Evolutionary conservation across 2,888 invertebrate genomes (phyloP), one percentile per base, ranked within the genome.

Genomic region (Netelia inedita): DNA sequence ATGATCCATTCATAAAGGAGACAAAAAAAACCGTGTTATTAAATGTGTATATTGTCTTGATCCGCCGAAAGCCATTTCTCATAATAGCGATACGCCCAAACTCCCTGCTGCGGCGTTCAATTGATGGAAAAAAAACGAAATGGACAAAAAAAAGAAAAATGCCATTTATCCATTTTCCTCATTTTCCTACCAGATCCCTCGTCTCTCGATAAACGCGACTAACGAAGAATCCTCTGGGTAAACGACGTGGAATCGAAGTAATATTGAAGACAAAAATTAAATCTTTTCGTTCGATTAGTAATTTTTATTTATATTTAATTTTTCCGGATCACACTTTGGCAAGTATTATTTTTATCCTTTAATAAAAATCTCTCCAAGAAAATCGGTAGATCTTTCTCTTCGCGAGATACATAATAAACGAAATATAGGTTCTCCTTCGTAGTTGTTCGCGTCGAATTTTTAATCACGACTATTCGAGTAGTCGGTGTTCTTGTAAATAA

Each of bases 11-110:
- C 88, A 89, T 89, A 91, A 90, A 88, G 87, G 87, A 88, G 88
- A 89, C 86, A 83, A 87, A 89, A 88, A 86, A 88, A 86, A 90
- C 87, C 89, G 91, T 92, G 91, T 92, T 91, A 91, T 92, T 91
- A 91, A 91, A 91, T 92, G 91, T 92, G 90, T 92, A 91, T 90
- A 91, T 90, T 91, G 89, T 91, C 91, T 90, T 87, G 88, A 89
- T 90, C 89, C 88, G 90, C 87, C 89, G 88, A 90, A 89, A 88
- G 88, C 83, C 80, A 65, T 86, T 82, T 74, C 75, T 66, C 46
- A 73, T 66, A 79, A 63, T 68, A 16, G 50, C 81, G 68, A 46
- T 14, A 79, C 35, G 71, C 79, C 59, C 66, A 78, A 83, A 78
- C 75, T 83, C 85, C 82, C 85, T 80, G 79, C 81, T 82, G 76